These are phyloP conservation scores for Poecilobothrus nobilitatus DNA, from an alignment of 2,888 invertebrate species.

Conservation along the genomic window DNA sequence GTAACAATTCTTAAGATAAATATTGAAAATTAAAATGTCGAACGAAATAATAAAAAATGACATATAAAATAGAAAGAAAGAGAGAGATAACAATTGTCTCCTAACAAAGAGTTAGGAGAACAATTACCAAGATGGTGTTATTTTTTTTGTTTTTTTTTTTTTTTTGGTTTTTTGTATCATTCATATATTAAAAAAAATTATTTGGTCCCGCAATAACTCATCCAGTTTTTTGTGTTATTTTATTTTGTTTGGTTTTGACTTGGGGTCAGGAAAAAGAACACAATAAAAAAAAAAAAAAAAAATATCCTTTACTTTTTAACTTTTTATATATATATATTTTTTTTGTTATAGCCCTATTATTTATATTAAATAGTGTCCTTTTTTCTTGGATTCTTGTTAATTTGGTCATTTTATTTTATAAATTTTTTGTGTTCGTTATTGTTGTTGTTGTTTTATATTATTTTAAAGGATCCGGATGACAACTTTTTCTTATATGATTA, in stretches of 20 bases:
- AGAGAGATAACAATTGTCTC: too few relatives aligned
- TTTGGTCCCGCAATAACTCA: not conserved
- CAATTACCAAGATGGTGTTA: too few relatives aligned
- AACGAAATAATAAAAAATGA: too few relatives aligned
- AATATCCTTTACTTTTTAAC: not conserved
- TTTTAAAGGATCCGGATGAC: not conserved
- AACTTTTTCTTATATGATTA: not conserved
- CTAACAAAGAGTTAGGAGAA: too few relatives aligned
- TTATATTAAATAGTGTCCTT: not conserved
- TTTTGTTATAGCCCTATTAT: not conserved
- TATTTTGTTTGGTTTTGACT: not conserved
- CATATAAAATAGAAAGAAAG: too few relatives aligned
- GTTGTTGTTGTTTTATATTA: not conserved
- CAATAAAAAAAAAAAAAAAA: not conserved
- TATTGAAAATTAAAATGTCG: too few relatives aligned
- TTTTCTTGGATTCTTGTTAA: not conserved
- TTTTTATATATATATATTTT: not conserved
- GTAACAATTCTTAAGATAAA: too few relatives aligned
- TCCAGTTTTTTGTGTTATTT: not conserved
- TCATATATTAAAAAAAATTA: not conserved
- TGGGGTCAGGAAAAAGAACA: not conserved
- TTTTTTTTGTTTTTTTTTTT: too few relatives aligned
- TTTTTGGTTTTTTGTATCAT: too few relatives aligned
- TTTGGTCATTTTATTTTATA: too few relatives aligned
- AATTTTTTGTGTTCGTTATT: not conserved